Base-by-base conservation (phyloP, 2,888 invertebrate genomes). In the Xestia sexstrigata region DNA sequence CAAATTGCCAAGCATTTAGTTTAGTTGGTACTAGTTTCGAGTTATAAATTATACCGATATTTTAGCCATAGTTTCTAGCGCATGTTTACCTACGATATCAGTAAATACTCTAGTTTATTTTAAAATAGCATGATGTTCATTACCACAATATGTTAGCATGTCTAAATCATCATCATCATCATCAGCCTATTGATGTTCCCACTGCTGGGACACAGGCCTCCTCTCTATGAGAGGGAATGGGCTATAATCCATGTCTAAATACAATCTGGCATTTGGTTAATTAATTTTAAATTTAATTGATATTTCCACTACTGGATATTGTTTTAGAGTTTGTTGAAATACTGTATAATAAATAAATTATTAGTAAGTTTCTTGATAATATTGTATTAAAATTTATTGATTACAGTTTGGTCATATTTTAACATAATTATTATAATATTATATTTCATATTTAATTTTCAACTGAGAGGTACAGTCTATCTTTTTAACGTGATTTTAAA, bases 271-370 rank as follows among this genome's bases (percentile, higher is more conserved):
- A 65, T 55, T 77, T 62, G 17, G 6, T 30, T 35, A 62, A 26
- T 60, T 42, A 35, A 63, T 69, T 66, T 70, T 65, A 2, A 20
- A 30, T 69, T 30, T 30, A 11, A 49, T 30, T 68, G 3, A 15
- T 7, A 72, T 39, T 85, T 81, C 79, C 85, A 83, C 81, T 81
- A 80, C 83, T 87, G 83, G 79, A 77, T 82, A 42, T 65, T 42
- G 17, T 42, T 42, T 69, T 79, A 49, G 23, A 47, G 26, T 76
- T 52, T 23, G 30, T 77, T 68, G 1, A 11, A 70, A 52, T 52
- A 79, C 20, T 80, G 20, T 49, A 15, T 23, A 45, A 52, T 55
- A n/a, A 55, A 39, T 23, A 15, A 49, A 39, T 58, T 0, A 65
- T 58, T 65, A 39, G 23, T 52, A 35, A 47, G 6, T 58, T 58